phyloP scores from a whole-genome alignment of 2,113 vertebrate genomes.

The Ammodramus savannarum region DNA sequence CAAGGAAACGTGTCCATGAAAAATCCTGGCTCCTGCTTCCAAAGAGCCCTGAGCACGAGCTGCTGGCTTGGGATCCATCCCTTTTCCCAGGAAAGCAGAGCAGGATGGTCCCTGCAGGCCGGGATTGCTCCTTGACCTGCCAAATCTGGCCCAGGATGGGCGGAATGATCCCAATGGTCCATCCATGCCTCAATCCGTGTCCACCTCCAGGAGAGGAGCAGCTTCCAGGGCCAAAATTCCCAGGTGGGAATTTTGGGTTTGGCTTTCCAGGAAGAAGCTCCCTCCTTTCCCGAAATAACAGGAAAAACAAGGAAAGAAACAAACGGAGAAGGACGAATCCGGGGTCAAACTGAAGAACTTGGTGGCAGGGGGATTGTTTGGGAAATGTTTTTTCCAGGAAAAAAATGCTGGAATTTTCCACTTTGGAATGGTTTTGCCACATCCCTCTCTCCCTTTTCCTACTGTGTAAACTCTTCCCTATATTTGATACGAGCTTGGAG shows the following conservation, averaged over 20 bases:
- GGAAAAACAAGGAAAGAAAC: background rate
- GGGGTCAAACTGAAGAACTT: background rate
- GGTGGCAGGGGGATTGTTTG: background rate
- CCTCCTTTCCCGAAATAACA: background rate
- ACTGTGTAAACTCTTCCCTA: background rate
- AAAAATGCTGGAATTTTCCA: background rate
- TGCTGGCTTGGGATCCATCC: background rate
- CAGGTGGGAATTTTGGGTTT: background rate
- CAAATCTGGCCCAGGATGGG: rapidly evolving
- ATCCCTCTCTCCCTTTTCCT: background rate
- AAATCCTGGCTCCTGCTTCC: background rate
- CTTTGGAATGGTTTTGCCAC: background rate
- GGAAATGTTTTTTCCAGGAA: background rate
- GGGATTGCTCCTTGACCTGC: background rate
- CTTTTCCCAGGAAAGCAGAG: background rate
- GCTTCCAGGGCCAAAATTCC: background rate
- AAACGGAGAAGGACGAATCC: rapidly evolving
- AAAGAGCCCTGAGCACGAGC: background rate
- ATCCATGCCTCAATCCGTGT: rapidly evolving
- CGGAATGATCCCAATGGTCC: background rate
- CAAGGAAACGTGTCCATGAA: background rate
- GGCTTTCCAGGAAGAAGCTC: background rate
- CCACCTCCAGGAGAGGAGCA: background rate
- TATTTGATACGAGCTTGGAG: rapidly evolving
- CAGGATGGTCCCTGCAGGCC: background rate